Conservation (phyloP, 2,888 invertebrate species). For the Pemphredon lugubris region DNA sequence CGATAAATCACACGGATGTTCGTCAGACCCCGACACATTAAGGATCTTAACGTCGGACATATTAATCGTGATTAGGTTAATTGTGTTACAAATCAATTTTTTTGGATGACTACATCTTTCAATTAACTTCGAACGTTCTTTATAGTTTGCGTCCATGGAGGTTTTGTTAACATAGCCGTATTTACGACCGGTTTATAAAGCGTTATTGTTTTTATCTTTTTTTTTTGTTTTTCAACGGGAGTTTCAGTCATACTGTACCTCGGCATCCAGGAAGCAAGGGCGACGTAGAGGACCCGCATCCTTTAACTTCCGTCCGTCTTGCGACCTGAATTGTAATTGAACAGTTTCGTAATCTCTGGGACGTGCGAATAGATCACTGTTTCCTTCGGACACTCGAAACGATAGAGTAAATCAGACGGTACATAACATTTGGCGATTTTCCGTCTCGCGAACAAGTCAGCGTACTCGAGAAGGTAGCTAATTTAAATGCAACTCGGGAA, state of each 20-base stretch:
- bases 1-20: too few relatives aligned
- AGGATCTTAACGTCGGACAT: too few relatives aligned
- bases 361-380: slow-evolving; percentile 17
- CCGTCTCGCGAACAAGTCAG: not conserved
- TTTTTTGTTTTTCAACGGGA: slow-evolving; percentile 13
- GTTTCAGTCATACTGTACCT: slow-evolving; percentile 81
- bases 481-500: not conserved
- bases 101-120: too few relatives aligned
- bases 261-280: slow-evolving; percentile 89
- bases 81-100: too few relatives aligned
- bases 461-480: not conserved
- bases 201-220: too few relatives aligned
- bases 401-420: slow-evolving; percentile 2
- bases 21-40: too few relatives aligned
- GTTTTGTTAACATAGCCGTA: not conserved
- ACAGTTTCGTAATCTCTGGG: slow-evolving; percentile 41
- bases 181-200: too few relatives aligned
- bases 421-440: not conserved
- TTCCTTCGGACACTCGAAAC: slow-evolving; percentile 2
- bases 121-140: too few relatives aligned
- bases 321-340: slow-evolving; percentile 62
- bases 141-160: not conserved
- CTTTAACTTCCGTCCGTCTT: slow-evolving; percentile 59
- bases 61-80: too few relatives aligned
- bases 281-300: slow-evolving; percentile 87